Evolutionary conservation across 2,888 invertebrate genomes (phyloP).

Genomic region (Seira musarum): DNA sequence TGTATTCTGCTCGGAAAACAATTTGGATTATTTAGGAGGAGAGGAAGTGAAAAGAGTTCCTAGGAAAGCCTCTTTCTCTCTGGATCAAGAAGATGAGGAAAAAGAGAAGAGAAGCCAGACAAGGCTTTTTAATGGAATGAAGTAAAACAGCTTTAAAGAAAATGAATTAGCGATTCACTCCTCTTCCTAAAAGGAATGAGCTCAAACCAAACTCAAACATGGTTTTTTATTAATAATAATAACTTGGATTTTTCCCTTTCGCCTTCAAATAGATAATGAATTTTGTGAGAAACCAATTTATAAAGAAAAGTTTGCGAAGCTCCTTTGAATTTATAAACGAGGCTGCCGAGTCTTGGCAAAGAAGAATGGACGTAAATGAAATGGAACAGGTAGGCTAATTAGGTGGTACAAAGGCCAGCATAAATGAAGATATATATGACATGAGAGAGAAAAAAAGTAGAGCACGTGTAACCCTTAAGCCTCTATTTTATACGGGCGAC

Average conservation of each 20-base stretch:
- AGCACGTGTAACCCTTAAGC: neutral
- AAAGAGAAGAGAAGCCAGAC: constrained; percentile 9
- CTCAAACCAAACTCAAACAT: constrained; percentile 28
- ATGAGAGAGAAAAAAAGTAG: neutral
- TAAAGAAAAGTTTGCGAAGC: constrained; percentile 2
- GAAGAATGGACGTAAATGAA: constrained; percentile 15
- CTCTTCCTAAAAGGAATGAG: constrained; percentile 21
- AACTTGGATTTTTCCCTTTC: constrained; percentile 23
- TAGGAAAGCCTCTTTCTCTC: neutral
- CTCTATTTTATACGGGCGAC: too few relatives aligned
- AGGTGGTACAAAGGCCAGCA: neutral
- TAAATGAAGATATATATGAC: neutral
- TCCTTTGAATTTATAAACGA: neutral
- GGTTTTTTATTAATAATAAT: constrained; percentile 40
- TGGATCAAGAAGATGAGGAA: constrained; percentile 21
- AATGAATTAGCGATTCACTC: constrained; percentile 45
- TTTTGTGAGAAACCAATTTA: constrained; percentile 28
- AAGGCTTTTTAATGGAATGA: constrained; percentile 46
- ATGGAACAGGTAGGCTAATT: constrained; percentile 15
- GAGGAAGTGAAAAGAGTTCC: neutral
- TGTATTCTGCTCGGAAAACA: constrained; percentile 27
- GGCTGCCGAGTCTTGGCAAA: neutral
- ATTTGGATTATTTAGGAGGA: neutral
- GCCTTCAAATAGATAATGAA: neutral
- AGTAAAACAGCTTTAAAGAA: constrained; percentile 51